Evolutionary conservation across 2,797 vertebrate species (phyloP), one percentile per base, ranked within the genome.

Genomic region (Sebastes dallii): DNA sequence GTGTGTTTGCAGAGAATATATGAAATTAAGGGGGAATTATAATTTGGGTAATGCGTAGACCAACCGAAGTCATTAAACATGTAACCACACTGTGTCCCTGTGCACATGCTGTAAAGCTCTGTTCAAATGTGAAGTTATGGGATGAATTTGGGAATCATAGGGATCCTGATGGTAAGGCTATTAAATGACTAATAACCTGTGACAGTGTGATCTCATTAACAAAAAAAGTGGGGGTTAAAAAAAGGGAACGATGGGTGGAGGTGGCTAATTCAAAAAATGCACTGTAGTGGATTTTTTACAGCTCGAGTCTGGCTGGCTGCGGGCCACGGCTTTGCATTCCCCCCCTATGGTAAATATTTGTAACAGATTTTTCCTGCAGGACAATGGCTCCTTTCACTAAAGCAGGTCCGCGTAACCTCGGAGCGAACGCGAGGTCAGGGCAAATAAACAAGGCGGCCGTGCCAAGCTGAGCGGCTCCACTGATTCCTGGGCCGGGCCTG

Each of bases 291-390:
- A 96, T 36, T 39, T 98, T 97, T 98, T 98, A 98, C 96, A 96
- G 96, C 96, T 97, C 89, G 93, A 78, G 97, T 97, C 97, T 97
- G 96, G 95, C 96, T 98, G 97, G 97, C 96, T 90, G 90, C 83
- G 85, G 87, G 95, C 97, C 97, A 97, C 84, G 92, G 93, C 95
- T 95, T 95, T 94, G 96, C 95, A 92, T 96, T 96, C 84, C 86
- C 96, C 96, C 96, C 95, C 96, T 94, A 82, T 94, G 96, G 97
- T 98, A 99, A 98, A 99, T 98, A 99, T 98, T 98, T 99, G 97
- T 96, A 99, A 97, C 97, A 98, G 97, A 97, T 97, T 97, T 98
- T 88, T 96, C 96, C 94, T 95, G 95, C 94, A 97, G 96, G 95
- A 99, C 97, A 99, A 99, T 96, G 97, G 96, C 93, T 95, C 95